A percentile compares a stretch with the other conserved stretches of the same genome.
phyloP scores from a whole-genome alignment of 2,797 vertebrate genomes.

The Thripadectes ignobilis region DNA sequence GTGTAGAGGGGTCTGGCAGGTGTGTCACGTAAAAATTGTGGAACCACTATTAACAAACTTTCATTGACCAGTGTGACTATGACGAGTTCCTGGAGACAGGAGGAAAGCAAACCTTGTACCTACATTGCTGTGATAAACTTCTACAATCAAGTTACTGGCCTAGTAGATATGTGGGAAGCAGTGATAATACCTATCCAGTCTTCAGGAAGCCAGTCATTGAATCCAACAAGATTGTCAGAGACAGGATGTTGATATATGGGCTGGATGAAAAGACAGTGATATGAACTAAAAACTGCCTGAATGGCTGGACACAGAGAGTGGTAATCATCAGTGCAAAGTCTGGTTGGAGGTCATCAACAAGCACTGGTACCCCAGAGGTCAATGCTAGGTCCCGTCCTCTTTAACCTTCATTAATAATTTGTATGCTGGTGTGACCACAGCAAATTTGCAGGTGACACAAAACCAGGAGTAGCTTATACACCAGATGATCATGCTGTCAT shows the following conservation, averaged over 20 bases:
- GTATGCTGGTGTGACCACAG: neutral
- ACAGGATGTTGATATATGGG: neutral
- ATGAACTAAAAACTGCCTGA: neutral
- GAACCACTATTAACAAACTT: neutral
- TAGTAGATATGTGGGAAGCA: neutral
- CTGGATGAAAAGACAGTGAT: neutral
- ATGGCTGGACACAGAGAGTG: neutral
- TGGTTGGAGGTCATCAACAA: neutral
- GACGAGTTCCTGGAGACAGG: neutral
- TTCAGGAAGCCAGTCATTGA: neutral
- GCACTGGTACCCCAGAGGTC: neutral
- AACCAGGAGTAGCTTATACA: neutral
- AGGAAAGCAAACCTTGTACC: neutral
- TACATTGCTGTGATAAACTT: neutral
- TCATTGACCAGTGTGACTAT: accelerated
- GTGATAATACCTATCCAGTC: neutral
- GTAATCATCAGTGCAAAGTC: neutral
- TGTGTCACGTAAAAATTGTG: neutral
- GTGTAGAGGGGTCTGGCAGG: neutral
- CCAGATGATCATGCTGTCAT: neutral
- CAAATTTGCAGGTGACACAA: neutral
- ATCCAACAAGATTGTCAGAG: neutral
- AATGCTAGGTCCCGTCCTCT: neutral
- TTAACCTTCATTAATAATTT: too few relatives aligned
- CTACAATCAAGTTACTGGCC: neutral